A percentile compares a stretch with the other conserved stretches of the same genome.
Evolutionary conservation across 2,888 invertebrate genomes (phyloP).

Genomic region (Oasisia sp.): DNA sequence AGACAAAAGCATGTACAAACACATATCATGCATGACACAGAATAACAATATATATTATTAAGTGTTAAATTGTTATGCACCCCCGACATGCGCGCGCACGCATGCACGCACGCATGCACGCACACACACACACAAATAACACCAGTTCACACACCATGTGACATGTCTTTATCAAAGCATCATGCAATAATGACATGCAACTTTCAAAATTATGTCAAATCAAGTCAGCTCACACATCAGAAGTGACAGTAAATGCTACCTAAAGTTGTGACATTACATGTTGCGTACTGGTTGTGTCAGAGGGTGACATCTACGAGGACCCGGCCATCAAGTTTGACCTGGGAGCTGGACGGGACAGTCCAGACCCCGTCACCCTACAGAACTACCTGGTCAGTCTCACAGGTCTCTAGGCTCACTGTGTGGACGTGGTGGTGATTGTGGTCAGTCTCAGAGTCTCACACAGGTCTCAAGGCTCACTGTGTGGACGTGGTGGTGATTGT

Average conservation of each 20-base stretch:
- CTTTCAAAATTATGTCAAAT: background rate
- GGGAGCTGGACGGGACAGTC: background rate
- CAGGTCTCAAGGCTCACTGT: background rate
- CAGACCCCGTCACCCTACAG: background rate
- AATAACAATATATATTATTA: too few relatives aligned
- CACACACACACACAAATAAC: background rate
- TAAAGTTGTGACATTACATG: background rate
- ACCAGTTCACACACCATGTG: background rate
- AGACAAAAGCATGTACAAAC: background rate
- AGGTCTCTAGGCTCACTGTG: background rate
- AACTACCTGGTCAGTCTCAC: background rate
- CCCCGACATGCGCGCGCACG: too few relatives aligned
- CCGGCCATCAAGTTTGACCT: slow-evolving; percentile 45
- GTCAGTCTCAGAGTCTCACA: background rate
- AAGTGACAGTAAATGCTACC: background rate
- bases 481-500: background rate
- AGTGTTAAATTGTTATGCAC: too few relatives aligned
- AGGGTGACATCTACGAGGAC: slow-evolving; percentile 42
- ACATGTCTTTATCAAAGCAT: background rate
- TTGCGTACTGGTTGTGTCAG: slow-evolving; percentile 22
- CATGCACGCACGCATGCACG: too few relatives aligned
- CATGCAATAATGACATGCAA: background rate
- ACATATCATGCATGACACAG: background rate
- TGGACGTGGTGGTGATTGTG: background rate
- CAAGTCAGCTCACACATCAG: background rate